Conservation (phyloP, 2,888 invertebrate genomes). For the Mimas tiliae region DNA sequence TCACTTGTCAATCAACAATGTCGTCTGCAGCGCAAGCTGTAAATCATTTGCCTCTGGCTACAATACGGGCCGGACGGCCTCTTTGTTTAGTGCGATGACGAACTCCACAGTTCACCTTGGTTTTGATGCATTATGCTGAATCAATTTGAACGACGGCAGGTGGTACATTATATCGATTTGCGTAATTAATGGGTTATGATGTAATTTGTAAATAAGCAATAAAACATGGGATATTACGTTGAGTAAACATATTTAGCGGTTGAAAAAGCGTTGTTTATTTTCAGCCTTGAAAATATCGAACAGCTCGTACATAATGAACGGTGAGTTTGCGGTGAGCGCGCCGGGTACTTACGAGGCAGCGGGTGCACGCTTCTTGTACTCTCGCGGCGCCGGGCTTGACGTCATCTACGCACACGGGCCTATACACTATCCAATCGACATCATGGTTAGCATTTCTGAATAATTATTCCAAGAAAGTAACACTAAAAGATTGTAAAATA, state of each 20-base stretch:
- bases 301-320: conserved; percentile 92
- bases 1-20: conserved; percentile 69
- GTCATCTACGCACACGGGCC: conserved; percentile 92
- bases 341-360: conserved; percentile 91
- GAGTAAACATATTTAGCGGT: conserved; percentile 27
- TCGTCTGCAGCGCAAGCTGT: conserved; percentile 42
- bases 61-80: conserved; percentile 61
- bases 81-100: conserved; percentile 55
- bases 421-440: conserved; percentile 89
- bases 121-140: conserved; percentile 49
- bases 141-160: conserved; percentile 54
- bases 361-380: conserved; percentile 92
- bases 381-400: conserved; percentile 89
- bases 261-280: conserved; percentile 42
- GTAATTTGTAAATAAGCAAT: conserved; percentile 32
- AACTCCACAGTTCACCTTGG: conserved; percentile 52
- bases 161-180: conserved; percentile 44
- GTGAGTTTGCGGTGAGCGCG: conserved; percentile 90
- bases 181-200: conserved; percentile 42
- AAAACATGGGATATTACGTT: conserved; percentile 24
- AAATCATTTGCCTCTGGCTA: conserved; percentile 61
- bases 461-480: background rate
- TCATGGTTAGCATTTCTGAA: conserved; percentile 86
- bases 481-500: background rate
- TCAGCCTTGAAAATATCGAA: conserved; percentile 91